A percentile compares a stretch with the other conserved stretches of the same genome.
These are phyloP conservation scores for Australoheros facetus DNA, from an alignment of 2,797 vertebrate genomes.

Conservation along the genomic window DNA sequence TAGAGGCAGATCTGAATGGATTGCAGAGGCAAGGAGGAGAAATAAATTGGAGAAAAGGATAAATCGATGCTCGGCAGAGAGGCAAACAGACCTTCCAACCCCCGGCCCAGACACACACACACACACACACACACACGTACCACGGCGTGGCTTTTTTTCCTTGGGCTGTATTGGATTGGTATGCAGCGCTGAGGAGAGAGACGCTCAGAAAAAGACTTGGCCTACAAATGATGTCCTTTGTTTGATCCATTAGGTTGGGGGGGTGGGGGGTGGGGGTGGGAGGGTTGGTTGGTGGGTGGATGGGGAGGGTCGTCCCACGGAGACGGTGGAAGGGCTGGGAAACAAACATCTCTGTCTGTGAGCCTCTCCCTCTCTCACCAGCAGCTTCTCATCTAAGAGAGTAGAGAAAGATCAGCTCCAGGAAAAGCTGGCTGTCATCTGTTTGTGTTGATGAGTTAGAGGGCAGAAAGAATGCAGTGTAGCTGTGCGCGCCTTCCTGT, in stretches of 20 bases:
- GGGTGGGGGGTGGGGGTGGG: not conserved
- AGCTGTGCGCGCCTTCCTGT: conserved; percentile 33
- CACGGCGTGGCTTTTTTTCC: conserved; percentile 69
- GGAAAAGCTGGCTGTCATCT: conserved; percentile 64
- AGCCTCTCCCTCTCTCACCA: conserved; percentile 44
- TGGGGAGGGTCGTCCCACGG: conserved; percentile 56
- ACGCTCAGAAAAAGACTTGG: conserved; percentile 79
- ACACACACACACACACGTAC: conserved; percentile 45
- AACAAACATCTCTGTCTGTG: conserved; percentile 68
- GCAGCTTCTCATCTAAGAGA: conserved; percentile 54
- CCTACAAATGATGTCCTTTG: conserved; percentile 85
- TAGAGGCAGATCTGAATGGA: conserved; percentile 80
- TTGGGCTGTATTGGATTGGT: conserved; percentile 82
- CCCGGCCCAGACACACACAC: conserved; percentile 56
- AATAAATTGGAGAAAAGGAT: conserved; percentile 85
- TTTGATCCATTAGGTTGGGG: conserved; percentile 77
- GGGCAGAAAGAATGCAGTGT: conserved; percentile 45
- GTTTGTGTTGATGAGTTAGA: conserved; percentile 63
- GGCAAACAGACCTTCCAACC: conserved; percentile 82
- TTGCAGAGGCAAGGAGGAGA: conserved; percentile 77
- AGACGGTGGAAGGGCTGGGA: conserved; percentile 61
- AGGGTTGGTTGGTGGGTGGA: conserved; percentile 9
- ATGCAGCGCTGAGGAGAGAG: conserved; percentile 75
- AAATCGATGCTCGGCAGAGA: conserved; percentile 83
- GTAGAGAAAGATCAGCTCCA: conserved; percentile 43